Conservation (phyloP, 2,888 invertebrate genomes). For the Rhingia campestris region DNA sequence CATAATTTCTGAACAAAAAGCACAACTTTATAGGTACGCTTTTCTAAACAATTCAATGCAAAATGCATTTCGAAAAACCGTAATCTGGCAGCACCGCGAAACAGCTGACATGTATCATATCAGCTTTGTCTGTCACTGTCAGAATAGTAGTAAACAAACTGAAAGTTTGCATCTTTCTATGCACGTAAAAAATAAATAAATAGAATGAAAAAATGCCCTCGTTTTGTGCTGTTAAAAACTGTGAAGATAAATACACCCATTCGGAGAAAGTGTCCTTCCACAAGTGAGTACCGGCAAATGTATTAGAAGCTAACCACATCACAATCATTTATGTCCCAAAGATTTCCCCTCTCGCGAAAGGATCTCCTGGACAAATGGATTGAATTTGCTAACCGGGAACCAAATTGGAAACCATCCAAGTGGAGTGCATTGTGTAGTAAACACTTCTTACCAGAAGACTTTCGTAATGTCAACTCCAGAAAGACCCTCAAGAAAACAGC, state of each 20-base stretch:
- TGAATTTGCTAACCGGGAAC: conserved; percentile 80
- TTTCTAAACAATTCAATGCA: too few relatives aligned
- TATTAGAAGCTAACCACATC: neutral
- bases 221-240: conserved; percentile 81
- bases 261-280: conserved; percentile 82
- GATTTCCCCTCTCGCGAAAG: conserved; percentile 81
- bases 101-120: neutral
- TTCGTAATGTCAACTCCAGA: conserved; percentile 79
- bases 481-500: conserved; percentile 80
- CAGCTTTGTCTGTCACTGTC: conserved; percentile 8
- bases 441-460: conserved; percentile 80
- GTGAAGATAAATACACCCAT: conserved; percentile 81
- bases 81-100: neutral
- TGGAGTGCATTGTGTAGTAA: conserved; percentile 82
- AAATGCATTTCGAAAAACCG: too few relatives aligned
- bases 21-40: too few relatives aligned
- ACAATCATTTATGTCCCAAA: conserved; percentile 56
- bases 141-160: conserved; percentile 37
- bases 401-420: conserved; percentile 81
- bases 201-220: conserved; percentile 79
- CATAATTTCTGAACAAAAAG: too few relatives aligned
- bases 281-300: conserved; percentile 77
- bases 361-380: conserved; percentile 81
- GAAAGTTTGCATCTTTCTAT: neutral
- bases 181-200: neutral